Evolutionary conservation across 2,888 invertebrate genomes (phyloP).

Genomic region (Philopedon plagiatum): DNA sequence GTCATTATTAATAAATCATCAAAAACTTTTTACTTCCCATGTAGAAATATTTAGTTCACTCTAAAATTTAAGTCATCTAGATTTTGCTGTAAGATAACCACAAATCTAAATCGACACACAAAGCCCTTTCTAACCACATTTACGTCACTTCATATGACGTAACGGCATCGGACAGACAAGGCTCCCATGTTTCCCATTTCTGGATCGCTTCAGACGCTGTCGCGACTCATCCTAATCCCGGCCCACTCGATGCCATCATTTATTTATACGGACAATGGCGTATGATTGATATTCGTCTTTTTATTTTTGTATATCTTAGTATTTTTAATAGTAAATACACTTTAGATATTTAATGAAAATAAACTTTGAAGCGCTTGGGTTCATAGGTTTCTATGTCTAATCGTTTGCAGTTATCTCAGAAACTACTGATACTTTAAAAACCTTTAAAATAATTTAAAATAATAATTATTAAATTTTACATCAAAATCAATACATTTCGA

Average conservation of each 20-base stretch:
- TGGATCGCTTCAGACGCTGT: conserved; percentile 68
- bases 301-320: background rate
- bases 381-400: no score
- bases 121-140: conserved; percentile 30
- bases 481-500: no score
- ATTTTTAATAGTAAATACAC: conserved; percentile 9
- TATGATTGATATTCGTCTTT: conserved; percentile 41
- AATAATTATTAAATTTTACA: no score
- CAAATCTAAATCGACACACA: conserved; percentile 41
- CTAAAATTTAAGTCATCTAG: background rate
- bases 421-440: no score
- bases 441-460: no score
- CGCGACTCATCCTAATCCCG: conserved; percentile 65
- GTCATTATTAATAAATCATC: no score
- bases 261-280: conserved; percentile 48
- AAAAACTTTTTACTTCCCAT: no score
- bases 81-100: conserved; percentile 1
- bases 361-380: no score
- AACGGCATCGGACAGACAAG: conserved; percentile 41
- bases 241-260: conserved; percentile 56
- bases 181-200: conserved; percentile 59
- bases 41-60: background rate
- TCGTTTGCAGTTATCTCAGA: no score
- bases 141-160: conserved; percentile 45
- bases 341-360: background rate